Percentiles rank a stretch among this genome's conserved stretches.
Evolutionary conservation across 2,113 vertebrate genomes (phyloP).

Genomic region (Datnioides undecimradiatus): DNA sequence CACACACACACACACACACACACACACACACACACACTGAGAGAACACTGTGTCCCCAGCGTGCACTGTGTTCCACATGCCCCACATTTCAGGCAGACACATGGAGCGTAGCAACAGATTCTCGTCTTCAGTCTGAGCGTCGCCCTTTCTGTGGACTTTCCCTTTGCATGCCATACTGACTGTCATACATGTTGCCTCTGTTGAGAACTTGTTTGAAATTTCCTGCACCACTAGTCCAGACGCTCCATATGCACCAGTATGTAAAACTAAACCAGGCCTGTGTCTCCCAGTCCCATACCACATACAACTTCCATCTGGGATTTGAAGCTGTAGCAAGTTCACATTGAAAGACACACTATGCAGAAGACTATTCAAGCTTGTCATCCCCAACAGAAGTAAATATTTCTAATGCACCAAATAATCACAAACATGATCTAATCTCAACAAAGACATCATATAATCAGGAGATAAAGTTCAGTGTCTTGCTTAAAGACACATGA

Average conservation of each 20-base stretch:
- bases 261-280: neutral
- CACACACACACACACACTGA: neutral
- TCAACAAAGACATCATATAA: no score
- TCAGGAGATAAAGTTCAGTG: no score
- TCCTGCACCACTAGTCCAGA: slow-evolving; percentile 1
- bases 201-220: neutral
- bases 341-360: neutral
- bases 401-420: neutral
- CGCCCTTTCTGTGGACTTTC: neutral
- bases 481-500: no score
- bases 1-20: neutral
- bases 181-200: neutral
- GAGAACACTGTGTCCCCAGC: slow-evolving; percentile 16
- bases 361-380: neutral
- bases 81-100: neutral
- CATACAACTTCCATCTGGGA: neutral
- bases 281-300: neutral
- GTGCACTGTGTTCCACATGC: slow-evolving; percentile 5
- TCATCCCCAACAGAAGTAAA: neutral
- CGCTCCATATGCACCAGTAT: neutral
- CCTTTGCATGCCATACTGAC: neutral
- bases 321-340: neutral
- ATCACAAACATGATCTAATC: no score
- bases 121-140: neutral
- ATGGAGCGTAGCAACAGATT: neutral